phyloP scores from a whole-genome alignment of 2,888 invertebrate genomes.

The Ennomos erosarius region DNA sequence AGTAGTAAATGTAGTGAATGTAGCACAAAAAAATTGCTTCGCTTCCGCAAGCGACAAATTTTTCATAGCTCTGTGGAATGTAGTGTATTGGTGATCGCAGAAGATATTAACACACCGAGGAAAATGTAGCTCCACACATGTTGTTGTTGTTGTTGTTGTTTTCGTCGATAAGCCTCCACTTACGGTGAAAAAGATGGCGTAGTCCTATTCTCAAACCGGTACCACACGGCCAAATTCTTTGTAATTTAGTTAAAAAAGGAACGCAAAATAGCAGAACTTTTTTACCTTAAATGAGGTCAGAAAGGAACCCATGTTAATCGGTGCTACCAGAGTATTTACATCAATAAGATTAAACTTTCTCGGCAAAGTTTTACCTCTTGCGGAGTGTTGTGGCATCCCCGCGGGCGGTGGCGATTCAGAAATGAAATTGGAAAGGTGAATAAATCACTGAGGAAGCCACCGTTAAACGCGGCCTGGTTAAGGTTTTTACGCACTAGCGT shows the following conservation, averaged over 20 bases:
- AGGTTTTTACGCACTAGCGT: slow-evolving; percentile 2
- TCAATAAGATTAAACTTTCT: slow-evolving; percentile 30
- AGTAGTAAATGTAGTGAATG: too few species aligned
- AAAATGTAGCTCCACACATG: too few species aligned
- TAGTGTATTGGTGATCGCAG: too few species aligned
- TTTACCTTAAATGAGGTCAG: not conserved
- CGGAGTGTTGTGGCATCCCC: slow-evolving; percentile 13
- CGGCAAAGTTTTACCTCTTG: slow-evolving; percentile 16
- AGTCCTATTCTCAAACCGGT: too few species aligned
- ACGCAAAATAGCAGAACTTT: not conserved
- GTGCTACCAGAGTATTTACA: slow-evolving; percentile 18
- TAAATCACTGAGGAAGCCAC: slow-evolving; percentile 26
- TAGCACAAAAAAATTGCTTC: too few species aligned
- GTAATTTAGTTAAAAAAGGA: not conserved
- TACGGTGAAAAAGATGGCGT: too few species aligned
- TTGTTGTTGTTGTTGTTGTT: too few species aligned
- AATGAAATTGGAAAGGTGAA: slow-evolving; percentile 31
- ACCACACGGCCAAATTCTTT: too few species aligned
- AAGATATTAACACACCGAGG: too few species aligned
- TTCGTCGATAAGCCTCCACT: too few species aligned
- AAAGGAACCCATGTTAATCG: not conserved
- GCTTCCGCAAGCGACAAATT: too few species aligned
- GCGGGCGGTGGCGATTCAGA: slow-evolving; percentile 16
- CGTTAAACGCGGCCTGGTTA: slow-evolving; percentile 5
- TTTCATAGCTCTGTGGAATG: too few species aligned